phyloP scores from a whole-genome alignment of 2,797 vertebrate genomes.

The Coregonus ussuriensis region DNA sequence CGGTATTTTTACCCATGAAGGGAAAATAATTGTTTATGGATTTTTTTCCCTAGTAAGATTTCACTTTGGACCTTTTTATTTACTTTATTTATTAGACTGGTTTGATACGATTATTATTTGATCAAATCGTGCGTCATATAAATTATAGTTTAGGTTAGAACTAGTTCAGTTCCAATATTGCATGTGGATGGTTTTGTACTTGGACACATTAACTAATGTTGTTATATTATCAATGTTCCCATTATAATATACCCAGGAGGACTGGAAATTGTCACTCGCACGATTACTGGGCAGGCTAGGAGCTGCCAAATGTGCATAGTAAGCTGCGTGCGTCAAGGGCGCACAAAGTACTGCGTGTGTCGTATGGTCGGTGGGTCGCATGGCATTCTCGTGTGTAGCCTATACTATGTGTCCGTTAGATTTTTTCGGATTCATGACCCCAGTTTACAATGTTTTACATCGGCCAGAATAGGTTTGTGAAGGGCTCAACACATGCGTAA shows the following conservation, averaged over 20 bases:
- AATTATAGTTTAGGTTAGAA: neutral
- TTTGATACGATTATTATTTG: neutral
- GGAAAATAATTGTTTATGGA: neutral
- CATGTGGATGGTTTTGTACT: neutral
- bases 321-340: conserved; percentile 36
- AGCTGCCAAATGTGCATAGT: conserved; percentile 16
- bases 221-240: neutral
- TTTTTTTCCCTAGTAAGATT: neutral
- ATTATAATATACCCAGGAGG: neutral
- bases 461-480: neutral
- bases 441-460: neutral
- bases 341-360: conserved; percentile 12
- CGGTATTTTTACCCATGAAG: neutral
- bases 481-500: neutral
- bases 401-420: neutral
- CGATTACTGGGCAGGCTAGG: neutral
- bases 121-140: neutral
- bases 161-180: neutral
- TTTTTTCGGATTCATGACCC: neutral
- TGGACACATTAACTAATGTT: too few relatives aligned
- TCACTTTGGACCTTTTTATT: neutral
- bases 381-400: neutral
- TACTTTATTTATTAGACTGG: neutral
- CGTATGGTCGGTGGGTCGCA: neutral
- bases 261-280: neutral